Conservation (phyloP, 2,888 invertebrate genomes). For the Andrena flavipes region DNA sequence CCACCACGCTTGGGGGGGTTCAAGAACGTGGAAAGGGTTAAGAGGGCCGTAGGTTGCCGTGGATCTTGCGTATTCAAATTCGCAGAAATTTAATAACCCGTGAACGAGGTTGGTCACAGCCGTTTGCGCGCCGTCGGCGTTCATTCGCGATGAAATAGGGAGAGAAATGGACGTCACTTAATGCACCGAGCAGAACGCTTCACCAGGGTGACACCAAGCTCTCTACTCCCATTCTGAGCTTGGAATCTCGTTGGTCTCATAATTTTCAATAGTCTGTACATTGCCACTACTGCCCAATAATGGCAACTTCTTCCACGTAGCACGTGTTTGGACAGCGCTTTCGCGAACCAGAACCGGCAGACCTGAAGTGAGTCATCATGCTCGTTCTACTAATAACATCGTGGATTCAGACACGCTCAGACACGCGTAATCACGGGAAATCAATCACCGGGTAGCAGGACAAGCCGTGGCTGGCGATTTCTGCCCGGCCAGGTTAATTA, state of each 20-base stretch:
- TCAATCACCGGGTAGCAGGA: slow-evolving; percentile 7
- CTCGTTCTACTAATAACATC: background rate
- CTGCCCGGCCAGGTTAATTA: slow-evolving; percentile 36
- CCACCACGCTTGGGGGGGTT: background rate
- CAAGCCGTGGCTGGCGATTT: background rate
- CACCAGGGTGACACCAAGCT: background rate
- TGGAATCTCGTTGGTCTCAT: background rate
- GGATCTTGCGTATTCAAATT: slow-evolving; percentile 30
- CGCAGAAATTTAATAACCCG: slow-evolving; percentile 72
- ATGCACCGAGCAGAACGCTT: background rate
- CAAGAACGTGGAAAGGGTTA: background rate
- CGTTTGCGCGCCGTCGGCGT: slow-evolving; percentile 42
- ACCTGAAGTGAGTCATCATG: slow-evolving; percentile 5
- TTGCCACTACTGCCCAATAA: too few species aligned
- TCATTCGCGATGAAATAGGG: slow-evolving; percentile 1
- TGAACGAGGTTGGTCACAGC: slow-evolving; percentile 62
- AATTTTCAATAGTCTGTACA: background rate
- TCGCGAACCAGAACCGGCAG: too few species aligned
- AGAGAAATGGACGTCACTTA: background rate
- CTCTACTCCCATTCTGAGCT: background rate
- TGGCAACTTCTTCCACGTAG: too few species aligned
- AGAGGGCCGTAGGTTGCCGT: background rate
- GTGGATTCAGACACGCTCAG: slow-evolving; percentile 13
- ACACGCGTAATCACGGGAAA: slow-evolving; percentile 21
- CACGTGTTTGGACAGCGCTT: too few species aligned